Base-by-base conservation (phyloP, 1,140 invertebrate genomes). In the Drosophila busckii region DNA sequence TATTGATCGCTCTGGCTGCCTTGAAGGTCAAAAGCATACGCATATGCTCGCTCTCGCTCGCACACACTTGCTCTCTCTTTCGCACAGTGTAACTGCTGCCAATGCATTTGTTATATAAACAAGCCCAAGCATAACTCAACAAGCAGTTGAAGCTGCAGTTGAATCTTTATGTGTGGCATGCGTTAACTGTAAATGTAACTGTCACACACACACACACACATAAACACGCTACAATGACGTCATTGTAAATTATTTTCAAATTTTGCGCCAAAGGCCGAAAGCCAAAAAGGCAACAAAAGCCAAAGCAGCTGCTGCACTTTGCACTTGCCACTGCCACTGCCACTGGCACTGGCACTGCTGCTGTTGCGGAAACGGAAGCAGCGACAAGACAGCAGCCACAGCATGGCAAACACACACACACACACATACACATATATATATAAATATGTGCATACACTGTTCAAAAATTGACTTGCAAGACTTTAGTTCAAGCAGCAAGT, bases 241-340 rank as follows among this genome's bases (percentile, higher is more conserved):
- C 73, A 80, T 54, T 80, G 59, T 73, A 32, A 80, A 80, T 80
- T 82, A 80, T 80, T 80, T 80, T 82, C 53, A 80, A 80, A 80
- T 80, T 69, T 80, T 69, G 64, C 42, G 68, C 68, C 63, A 80
- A 73, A 69, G 68, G 73, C 58, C 73, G 58, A 66, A 55, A 38
- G 10, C 42, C 19, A 29, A 25, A 29, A 29, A 20, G 9, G 16
- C 12, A 26, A 23, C 41, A 52, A 25, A 42, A 16, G 35, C 35
- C 3, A 28, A 44, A 46, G 44, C 66, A 58, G 45, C 54, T 41
- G 29, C 48, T 29, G 20, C 62, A 64, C 62, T 46, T n/a, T n/a
- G n/a, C n/a, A n/a, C n/a, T n/a, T n/a, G n/a, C n/a, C 55, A 49
- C 66, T 46, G 44, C 31, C 37, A 42, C 46, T 37, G 48, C 40